Conservation (phyloP, 2,888 invertebrate species). For the Pristionchus arcanus region DNA sequence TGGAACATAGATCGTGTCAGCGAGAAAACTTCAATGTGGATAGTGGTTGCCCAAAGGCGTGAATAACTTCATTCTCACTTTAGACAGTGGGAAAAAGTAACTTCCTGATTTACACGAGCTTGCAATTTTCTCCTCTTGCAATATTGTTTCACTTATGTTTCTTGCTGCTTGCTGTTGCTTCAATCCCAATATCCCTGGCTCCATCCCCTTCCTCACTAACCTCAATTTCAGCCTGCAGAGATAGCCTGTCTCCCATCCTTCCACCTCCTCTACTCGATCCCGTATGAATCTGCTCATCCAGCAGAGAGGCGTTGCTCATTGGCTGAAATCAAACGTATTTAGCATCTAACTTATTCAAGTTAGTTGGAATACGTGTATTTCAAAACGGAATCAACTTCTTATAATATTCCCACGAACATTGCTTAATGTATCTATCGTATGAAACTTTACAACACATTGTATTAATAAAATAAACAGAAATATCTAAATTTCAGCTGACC, state of each 20-base stretch:
- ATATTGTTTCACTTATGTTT: neutral
- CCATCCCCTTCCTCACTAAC: neutral
- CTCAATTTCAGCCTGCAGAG: constrained; percentile 21
- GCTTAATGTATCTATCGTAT: too few species aligned
- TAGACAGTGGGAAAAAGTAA: neutral
- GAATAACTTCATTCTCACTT: neutral
- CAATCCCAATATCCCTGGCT: neutral
- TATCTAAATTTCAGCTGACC: constrained; percentile 50
- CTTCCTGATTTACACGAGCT: neutral
- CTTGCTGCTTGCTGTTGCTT: neutral
- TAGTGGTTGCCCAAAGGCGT: neutral
- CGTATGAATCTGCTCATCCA: constrained; percentile 59
- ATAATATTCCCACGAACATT: too few species aligned
- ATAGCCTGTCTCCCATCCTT: neutral
- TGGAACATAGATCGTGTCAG: neutral
- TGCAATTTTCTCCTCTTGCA: neutral
- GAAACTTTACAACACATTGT: too few species aligned
- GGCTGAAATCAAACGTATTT: constrained; percentile 57
- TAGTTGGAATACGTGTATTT: too few species aligned
- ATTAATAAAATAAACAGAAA: too few species aligned
- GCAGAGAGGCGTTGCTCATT: constrained; percentile 59
- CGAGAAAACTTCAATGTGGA: neutral
- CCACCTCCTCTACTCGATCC: neutral
- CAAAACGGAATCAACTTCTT: too few species aligned
- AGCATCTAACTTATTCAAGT: too few species aligned